These are phyloP conservation scores for Lacerta agilis DNA, from an alignment of 2,797 vertebrate species.

Conservation along the genomic window DNA sequence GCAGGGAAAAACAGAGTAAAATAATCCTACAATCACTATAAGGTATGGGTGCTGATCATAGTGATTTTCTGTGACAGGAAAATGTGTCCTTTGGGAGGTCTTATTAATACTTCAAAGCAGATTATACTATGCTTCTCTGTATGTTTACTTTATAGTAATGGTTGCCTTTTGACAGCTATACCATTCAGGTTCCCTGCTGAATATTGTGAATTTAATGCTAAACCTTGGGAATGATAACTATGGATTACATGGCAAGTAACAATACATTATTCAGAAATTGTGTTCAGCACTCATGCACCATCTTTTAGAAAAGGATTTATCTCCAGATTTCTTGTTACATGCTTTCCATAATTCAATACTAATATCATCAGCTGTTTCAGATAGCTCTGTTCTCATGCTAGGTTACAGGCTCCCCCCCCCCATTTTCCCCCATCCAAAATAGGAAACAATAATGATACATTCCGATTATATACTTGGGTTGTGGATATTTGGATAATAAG, in stretches of 20 bases:
- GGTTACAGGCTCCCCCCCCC: fast-evolving
- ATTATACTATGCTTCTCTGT: constrained; percentile 20
- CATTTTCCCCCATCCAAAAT: neutral
- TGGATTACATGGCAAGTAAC: constrained; percentile 11
- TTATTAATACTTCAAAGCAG: constrained; percentile 67
- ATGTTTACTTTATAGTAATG: constrained; percentile 13
- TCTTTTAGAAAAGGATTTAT: neutral
- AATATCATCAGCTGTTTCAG: neutral
- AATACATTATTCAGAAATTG: constrained; percentile 22
- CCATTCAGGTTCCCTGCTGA: constrained; percentile 27
- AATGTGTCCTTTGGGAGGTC: constrained; percentile 56
- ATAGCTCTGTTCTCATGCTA: neutral
- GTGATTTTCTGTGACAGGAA: constrained; percentile 59
- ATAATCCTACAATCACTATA: constrained; percentile 48
- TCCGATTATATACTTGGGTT: constrained; percentile 27
- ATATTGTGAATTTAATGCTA: constrained; percentile 1
- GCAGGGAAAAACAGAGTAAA: constrained; percentile 41
- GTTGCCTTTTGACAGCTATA: constrained; percentile 34
- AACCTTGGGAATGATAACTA: constrained; percentile 19
- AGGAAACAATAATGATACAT: neutral
- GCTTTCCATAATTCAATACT: neutral
- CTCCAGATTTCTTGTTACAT: neutral
- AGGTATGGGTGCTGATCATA: constrained; percentile 50
- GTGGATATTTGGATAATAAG: constrained; percentile 2
- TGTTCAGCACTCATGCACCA: neutral